phyloP scores from a whole-genome alignment of 2,797 vertebrate species.

The Bufotes viridis region DNA sequence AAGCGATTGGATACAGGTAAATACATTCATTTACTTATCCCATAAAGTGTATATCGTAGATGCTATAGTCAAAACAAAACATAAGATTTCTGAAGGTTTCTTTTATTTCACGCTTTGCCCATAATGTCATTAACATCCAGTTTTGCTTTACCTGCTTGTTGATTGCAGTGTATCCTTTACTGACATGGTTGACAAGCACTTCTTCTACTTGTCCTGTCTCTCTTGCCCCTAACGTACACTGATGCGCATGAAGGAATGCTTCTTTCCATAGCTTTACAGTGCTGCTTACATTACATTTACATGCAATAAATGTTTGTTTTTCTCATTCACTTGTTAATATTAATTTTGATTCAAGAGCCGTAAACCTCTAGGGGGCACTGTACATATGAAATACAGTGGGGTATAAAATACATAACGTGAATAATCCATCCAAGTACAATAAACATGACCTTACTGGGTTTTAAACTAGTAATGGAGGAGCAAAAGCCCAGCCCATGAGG shows the following conservation, averaged over 20 bases:
- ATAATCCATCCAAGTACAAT: too few species aligned
- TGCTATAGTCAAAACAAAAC: neutral
- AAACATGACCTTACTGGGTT: too few species aligned
- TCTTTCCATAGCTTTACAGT: neutral
- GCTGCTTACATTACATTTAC: neutral
- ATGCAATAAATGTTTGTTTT: neutral
- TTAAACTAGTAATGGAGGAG: too few species aligned
- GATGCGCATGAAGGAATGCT: conserved; percentile 7
- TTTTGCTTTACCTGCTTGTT: conserved; percentile 26
- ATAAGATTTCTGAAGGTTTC: neutral
- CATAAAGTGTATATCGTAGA: conserved; percentile 35
- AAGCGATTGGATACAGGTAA: conserved; percentile 91
- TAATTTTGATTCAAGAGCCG: neutral
- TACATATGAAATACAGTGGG: too few species aligned
- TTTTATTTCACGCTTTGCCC: neutral
- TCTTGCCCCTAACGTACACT: neutral
- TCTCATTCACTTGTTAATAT: too few species aligned
- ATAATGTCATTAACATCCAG: conserved; percentile 12
- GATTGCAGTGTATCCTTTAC: conserved; percentile 2
- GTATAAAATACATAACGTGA: too few species aligned
- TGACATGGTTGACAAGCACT: neutral
- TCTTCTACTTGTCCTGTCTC: neutral
- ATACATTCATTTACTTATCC: conserved; percentile 57
- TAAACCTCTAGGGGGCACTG: too few species aligned
- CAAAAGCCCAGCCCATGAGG: too few species aligned